Evolutionary conservation across 2,797 vertebrate species (phyloP).

Genomic region (Antennarius maculatus): DNA sequence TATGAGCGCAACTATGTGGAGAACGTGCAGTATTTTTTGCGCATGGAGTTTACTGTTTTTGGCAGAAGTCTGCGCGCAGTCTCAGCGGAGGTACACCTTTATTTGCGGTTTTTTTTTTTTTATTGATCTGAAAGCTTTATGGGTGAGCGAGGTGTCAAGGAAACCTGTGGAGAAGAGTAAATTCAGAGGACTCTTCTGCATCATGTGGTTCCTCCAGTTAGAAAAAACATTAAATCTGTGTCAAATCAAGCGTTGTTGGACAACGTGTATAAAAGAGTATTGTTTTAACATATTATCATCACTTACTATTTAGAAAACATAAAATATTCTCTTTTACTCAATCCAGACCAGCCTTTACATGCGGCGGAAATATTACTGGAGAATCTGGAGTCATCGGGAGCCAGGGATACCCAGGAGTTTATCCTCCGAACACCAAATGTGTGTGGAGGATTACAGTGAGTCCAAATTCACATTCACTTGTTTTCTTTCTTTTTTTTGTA

Average conservation of each 20-base stretch:
- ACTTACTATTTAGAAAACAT: slow-evolving; percentile 16
- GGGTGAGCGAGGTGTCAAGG: slow-evolving; percentile 29
- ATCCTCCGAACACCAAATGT: slow-evolving; percentile 98
- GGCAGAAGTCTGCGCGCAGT: slow-evolving; percentile 70
- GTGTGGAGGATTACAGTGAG: slow-evolving; percentile 99
- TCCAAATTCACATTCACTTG: slow-evolving; percentile 25
- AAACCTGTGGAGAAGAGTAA: slow-evolving; percentile 24
- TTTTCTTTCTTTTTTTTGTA: background rate
- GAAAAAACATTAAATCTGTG: slow-evolving; percentile 18
- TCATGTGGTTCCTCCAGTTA: slow-evolving; percentile 23
- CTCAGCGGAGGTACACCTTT: slow-evolving; percentile 83
- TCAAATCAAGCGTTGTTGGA: slow-evolving; percentile 10
- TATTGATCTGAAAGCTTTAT: slow-evolving; percentile 24
- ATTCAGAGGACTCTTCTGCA: slow-evolving; percentile 36
- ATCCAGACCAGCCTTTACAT: slow-evolving; percentile 88
- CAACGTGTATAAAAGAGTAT: background rate
- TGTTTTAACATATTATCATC: slow-evolving; percentile 3
- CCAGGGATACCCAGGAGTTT: slow-evolving; percentile 97
- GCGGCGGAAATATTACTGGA: slow-evolving; percentile 92
- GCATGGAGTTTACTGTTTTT: slow-evolving; percentile 76
- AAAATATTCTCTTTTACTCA: slow-evolving; percentile 7
- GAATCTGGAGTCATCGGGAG: slow-evolving; percentile 95
- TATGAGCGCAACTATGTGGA: slow-evolving; percentile 75
- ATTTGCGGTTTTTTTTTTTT: background rate
- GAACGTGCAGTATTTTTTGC: slow-evolving; percentile 72